phyloP scores from a whole-genome alignment of 2,113 vertebrate species.

The Atrichornis clamosus region DNA sequence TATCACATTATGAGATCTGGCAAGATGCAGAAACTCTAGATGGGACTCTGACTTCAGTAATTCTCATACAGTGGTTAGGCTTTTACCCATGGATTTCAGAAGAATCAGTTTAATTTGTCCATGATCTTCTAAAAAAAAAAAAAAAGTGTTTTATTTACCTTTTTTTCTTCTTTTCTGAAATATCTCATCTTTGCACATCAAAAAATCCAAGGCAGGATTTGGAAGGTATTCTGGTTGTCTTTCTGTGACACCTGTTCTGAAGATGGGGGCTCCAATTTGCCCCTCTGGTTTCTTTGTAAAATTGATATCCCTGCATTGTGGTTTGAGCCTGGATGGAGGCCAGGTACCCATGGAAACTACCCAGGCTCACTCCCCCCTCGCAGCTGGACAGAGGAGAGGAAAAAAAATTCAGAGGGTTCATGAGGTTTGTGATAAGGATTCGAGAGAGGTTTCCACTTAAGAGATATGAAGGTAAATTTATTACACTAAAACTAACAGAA shows the following conservation, averaged over 20 bases:
- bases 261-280: rapidly evolving
- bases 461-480: too few species aligned
- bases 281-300: background rate
- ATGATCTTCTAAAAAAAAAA: background rate
- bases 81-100: background rate
- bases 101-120: background rate
- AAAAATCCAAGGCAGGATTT: background rate
- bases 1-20: too few species aligned
- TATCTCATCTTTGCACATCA: background rate
- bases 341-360: too few species aligned
- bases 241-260: background rate
- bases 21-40: background rate
- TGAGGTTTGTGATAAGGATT: too few species aligned
- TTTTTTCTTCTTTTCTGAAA: background rate
- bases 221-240: rapidly evolving
- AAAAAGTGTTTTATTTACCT: background rate
- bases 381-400: too few species aligned
- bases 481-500: too few species aligned
- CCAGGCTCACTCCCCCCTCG: too few species aligned
- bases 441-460: too few species aligned
- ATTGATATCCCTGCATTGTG: background rate
- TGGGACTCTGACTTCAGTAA: background rate
- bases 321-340: too few species aligned
- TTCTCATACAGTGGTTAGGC: background rate
- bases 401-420: too few species aligned